Evolutionary conservation across 2,797 vertebrate species (phyloP), one percentile per base, ranked within the genome.

Genomic region (Adrianichthys oophorus): DNA sequence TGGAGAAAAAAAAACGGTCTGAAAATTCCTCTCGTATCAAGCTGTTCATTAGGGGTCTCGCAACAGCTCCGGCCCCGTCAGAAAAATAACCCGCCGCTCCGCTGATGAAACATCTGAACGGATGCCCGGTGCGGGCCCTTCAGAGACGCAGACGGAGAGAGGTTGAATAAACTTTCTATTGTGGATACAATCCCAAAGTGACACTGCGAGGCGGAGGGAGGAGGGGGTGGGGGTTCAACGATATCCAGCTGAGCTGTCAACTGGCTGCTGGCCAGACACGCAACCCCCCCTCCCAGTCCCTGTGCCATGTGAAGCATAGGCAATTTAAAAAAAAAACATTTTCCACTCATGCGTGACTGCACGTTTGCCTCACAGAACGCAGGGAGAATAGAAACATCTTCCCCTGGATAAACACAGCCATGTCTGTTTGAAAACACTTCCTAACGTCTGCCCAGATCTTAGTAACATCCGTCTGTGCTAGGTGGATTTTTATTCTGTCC

Each of bases 111-210:
- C 90, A 87, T 90, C 76, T 92, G 93, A 94, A 91, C 87, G 87
- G 91, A 82, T 92, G 89, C 90, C 85, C 78, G 83, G 89, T 93
- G 90, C 90, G 81, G 82, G 91, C 90, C 94, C 92, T 68, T 48
- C 17, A 91, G 91, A 94, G 90, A 93, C 94, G 76, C 89, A 93
- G 89, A 91, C 89, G 92, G 90, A 91, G 91, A 94, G 91, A 93
- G 94, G 94, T 94, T 96, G 94, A 96, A 95, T 96, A 95, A 96
- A 95, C 94, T 95, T 95, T 95, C 89, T 94, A 91, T 92, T 92
- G 92, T 86, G 86, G 93, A 94, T 95, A 93, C 91, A 92, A 94
- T 95, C 93, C 90, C 87, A 87, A 93, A 95, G 93, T 95, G 95
- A 95, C 94, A 55, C 92, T 92, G 85, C 89, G 85, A 91, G 91